Conservation (phyloP, 2,888 invertebrate genomes). For the Seira sanloemensis region DNA sequence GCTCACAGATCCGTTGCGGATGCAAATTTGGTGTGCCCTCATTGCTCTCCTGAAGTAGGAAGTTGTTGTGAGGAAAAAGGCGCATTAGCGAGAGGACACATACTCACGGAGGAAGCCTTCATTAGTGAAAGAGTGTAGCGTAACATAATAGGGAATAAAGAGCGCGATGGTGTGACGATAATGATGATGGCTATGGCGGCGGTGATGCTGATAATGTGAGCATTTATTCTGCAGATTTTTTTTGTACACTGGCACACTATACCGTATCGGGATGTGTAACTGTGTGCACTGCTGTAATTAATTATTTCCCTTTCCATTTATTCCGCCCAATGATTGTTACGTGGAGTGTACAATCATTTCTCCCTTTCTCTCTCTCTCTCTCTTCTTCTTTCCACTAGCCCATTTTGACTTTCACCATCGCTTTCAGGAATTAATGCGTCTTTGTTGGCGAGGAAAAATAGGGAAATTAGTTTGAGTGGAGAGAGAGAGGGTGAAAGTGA, state of each 20-base stretch:
- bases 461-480: not conserved
- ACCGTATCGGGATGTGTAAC: constrained; percentile 1
- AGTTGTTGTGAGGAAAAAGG: not conserved
- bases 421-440: not conserved
- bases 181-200: not conserved
- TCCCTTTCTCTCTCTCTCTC: constrained; percentile 37
- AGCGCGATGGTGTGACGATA: not conserved
- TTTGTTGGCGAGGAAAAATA: not conserved
- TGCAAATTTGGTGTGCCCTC: too few species aligned
- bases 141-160: not conserved
- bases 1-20: too few species aligned
- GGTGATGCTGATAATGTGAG: constrained; percentile 12
- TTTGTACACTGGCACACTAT: not conserved
- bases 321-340: constrained; percentile 64
- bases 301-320: constrained; percentile 63
- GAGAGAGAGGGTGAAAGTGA: too few species aligned
- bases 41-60: too few species aligned
- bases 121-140: not conserved
- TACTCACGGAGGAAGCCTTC: not conserved
- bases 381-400: constrained; percentile 5
- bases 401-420: constrained; percentile 12
- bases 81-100: not conserved
- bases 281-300: constrained; percentile 46
- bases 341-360: constrained; percentile 53
- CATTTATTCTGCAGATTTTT: constrained; percentile 32